Conservation (phyloP, 2,797 vertebrate species). For the Mareca strepera region DNA sequence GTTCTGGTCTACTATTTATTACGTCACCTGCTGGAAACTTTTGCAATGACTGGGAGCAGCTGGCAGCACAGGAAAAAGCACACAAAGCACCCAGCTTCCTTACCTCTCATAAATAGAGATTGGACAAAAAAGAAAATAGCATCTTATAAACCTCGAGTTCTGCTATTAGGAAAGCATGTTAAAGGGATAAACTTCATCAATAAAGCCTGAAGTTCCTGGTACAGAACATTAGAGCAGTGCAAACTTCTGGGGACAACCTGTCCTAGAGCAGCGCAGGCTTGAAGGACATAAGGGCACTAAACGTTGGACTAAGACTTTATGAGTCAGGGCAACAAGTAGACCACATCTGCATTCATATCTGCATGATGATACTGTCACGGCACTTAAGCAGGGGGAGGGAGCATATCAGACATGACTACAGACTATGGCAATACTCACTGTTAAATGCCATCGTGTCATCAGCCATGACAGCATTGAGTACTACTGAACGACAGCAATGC, state of each 20-base stretch:
- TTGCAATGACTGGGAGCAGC: not conserved
- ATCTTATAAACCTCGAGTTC: not conserved
- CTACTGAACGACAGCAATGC: not conserved
- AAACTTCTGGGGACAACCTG: not conserved
- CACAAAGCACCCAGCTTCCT: not conserved
- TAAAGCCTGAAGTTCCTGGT: not conserved
- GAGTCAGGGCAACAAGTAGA: not conserved
- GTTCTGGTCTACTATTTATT: not conserved
- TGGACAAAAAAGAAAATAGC: not conserved
- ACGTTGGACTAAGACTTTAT: not conserved
- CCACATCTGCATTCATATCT: not conserved
- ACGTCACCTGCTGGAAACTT: not conserved
- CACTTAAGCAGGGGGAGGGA: not conserved
- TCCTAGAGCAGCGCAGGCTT: not conserved
- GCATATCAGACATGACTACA: too few relatives aligned
- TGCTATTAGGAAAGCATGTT: not conserved
- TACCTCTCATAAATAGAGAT: not conserved
- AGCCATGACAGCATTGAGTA: not conserved
- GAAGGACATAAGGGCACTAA: not conserved
- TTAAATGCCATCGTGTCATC: not conserved
- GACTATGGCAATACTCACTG: not conserved
- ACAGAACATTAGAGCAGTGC: not conserved
- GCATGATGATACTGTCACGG: not conserved
- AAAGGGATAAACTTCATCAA: fast-evolving
- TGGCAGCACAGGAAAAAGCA: not conserved